These are phyloP conservation scores for Lithosia quadra DNA, from an alignment of 2,888 invertebrate genomes.

Conservation along the genomic window DNA sequence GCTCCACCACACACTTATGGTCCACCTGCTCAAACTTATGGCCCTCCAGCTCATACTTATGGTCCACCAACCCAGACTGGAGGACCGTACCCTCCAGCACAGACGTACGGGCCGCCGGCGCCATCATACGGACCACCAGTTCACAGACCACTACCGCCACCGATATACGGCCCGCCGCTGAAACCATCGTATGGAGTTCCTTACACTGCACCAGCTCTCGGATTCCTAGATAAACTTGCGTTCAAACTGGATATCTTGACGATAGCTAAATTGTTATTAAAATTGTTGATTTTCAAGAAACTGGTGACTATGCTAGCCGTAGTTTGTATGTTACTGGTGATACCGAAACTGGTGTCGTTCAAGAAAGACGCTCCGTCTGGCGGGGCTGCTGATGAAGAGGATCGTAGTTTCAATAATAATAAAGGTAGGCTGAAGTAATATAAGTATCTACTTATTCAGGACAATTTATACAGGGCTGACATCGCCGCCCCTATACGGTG, in stretches of 20 bases:
- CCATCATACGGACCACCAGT: slow-evolving; percentile 73
- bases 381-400: slow-evolving; percentile 72
- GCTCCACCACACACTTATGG: slow-evolving; percentile 63
- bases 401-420: slow-evolving; percentile 64
- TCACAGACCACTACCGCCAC: slow-evolving; percentile 65
- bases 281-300: slow-evolving; percentile 93
- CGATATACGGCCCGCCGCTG: slow-evolving; percentile 77
- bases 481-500: neutral
- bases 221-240: slow-evolving; percentile 89
- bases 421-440: slow-evolving; percentile 64
- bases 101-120: slow-evolving; percentile 78
- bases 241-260: slow-evolving; percentile 91
- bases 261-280: slow-evolving; percentile 91
- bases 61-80: slow-evolving; percentile 70
- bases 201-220: slow-evolving; percentile 83
- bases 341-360: slow-evolving; percentile 89
- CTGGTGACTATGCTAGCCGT: slow-evolving; percentile 93
- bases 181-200: slow-evolving; percentile 85
- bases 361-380: slow-evolving; percentile 72
- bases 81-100: slow-evolving; percentile 63
- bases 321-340: slow-evolving; percentile 91
- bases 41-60: slow-evolving; percentile 71
- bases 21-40: slow-evolving; percentile 65
- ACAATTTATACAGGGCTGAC: neutral
- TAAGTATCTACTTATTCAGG: neutral